Conservation (phyloP, 2,797 vertebrate genomes). For the Microctenopoma steveboyesi region DNA sequence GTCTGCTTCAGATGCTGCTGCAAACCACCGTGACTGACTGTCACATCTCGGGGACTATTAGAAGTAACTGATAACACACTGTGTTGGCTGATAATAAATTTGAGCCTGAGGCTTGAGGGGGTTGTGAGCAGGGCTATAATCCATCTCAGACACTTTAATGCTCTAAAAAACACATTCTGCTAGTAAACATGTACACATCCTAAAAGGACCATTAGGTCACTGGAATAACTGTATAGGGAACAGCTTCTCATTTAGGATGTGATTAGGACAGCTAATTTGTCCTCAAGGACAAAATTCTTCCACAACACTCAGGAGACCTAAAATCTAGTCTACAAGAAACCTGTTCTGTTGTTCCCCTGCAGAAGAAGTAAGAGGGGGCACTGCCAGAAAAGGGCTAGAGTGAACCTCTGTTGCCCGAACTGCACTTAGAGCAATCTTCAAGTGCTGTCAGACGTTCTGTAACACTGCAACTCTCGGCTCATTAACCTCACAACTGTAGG, state of each 20-base stretch:
- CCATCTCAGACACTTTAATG: not conserved
- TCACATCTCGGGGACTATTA: not conserved
- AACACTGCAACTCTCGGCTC: not conserved
- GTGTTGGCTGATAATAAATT: not conserved
- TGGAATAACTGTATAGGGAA: not conserved
- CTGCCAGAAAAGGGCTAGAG: not conserved
- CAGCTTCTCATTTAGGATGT: not conserved
- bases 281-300: not conserved
- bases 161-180: not conserved
- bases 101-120: not conserved
- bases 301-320: not conserved
- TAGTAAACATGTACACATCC: too few species aligned
- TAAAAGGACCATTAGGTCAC: not conserved
- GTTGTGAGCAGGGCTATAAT: conserved; percentile 5
- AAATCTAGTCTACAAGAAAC: not conserved
- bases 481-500: conserved; percentile 3
- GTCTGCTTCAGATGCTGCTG: not conserved
- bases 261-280: not conserved
- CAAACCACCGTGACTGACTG: not conserved
- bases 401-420: not conserved
- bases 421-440: not conserved
- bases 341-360: not conserved
- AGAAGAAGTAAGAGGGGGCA: not conserved
- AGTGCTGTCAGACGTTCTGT: too few species aligned
- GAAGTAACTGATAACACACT: conserved; percentile 12